A percentile compares a stretch with the other conserved stretches of the same genome.
Evolutionary conservation across 2,888 invertebrate genomes (phyloP).

Genomic region (Muscina levida): DNA sequence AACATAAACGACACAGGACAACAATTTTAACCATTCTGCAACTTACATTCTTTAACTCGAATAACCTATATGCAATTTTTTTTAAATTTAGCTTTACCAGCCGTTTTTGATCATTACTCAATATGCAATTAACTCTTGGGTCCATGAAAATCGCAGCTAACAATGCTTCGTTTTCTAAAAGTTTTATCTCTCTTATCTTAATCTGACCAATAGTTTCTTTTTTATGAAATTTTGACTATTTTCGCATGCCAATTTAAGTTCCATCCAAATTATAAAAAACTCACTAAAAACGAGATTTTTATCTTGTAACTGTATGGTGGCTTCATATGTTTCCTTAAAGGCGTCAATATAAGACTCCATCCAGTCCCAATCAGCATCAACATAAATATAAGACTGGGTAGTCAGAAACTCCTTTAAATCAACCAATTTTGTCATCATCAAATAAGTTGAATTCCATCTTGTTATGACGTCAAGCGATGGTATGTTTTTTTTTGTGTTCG

Average conservation of each 20-base stretch:
- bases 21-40: no score
- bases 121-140: background rate
- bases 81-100: no score
- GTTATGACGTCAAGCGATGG: slow-evolving; percentile 28
- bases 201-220: slow-evolving; percentile 33
- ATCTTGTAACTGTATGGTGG: slow-evolving; percentile 54
- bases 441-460: slow-evolving; percentile 32
- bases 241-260: slow-evolving; percentile 46
- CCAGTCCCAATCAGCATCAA: slow-evolving; percentile 51
- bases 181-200: slow-evolving; percentile 41
- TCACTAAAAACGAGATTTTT: slow-evolving; percentile 60
- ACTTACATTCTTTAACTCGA: no score
- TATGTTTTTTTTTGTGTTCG: slow-evolving; percentile 35
- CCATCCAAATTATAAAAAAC: slow-evolving; percentile 53
- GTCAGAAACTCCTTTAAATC: slow-evolving; percentile 50
- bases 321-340: slow-evolving; percentile 44
- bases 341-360: slow-evolving; percentile 46
- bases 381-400: slow-evolving; percentile 26
- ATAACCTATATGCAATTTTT: no score
- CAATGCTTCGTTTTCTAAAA: slow-evolving; percentile 36
- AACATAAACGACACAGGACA: no score
- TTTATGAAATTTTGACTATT: slow-evolving; percentile 40
- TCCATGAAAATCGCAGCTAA: background rate
- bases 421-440: slow-evolving; percentile 48
- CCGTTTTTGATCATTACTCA: no score